phyloP scores from a whole-genome alignment of 2,888 invertebrate species.

The Anorthoa munda region DNA sequence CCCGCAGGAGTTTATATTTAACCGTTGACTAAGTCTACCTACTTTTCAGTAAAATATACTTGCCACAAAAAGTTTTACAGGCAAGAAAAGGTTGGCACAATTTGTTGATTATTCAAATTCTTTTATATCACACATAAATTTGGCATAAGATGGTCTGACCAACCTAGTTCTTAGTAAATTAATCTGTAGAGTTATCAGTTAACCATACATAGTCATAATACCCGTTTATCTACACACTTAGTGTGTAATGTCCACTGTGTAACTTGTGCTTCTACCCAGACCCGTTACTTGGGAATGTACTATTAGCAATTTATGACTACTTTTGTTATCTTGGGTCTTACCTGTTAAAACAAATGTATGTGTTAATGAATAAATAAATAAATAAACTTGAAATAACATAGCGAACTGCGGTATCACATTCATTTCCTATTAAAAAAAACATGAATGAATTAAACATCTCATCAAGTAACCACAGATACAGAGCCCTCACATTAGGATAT shows the following conservation, averaged over 20 bases:
- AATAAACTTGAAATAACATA: not conserved
- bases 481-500: not conserved
- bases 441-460: too few relatives aligned
- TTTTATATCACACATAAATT: not conserved
- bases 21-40: not conserved
- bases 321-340: too few relatives aligned
- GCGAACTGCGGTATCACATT: not conserved
- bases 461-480: too few relatives aligned
- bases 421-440: not conserved
- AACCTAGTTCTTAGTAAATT: not conserved
- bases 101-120: too few relatives aligned
- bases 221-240: too few relatives aligned
- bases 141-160: not conserved
- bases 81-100: too few relatives aligned
- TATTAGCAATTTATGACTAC: too few relatives aligned
- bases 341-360: too few relatives aligned
- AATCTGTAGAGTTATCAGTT: not conserved
- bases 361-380: too few relatives aligned
- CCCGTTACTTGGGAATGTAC: too few relatives aligned
- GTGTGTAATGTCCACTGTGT: too few relatives aligned
- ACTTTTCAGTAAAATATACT: not conserved
- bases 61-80: not conserved
- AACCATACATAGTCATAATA: not conserved
- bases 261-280: too few relatives aligned
- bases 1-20: slow-evolving; percentile 1